Evolutionary conservation across 2,113 vertebrate species (phyloP).

Genomic region (Sylvia atricapilla): DNA sequence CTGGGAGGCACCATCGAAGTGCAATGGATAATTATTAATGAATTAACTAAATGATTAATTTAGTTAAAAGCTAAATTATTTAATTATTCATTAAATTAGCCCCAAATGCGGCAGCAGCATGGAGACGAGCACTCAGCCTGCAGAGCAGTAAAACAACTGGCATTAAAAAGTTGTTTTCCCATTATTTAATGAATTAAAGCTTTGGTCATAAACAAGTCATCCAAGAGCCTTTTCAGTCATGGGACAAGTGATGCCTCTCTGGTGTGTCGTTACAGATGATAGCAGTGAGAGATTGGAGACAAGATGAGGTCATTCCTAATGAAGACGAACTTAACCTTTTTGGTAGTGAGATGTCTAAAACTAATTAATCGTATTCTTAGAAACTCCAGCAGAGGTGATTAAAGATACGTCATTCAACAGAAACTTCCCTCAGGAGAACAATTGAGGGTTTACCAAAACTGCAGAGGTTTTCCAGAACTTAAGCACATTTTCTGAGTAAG

Average conservation of each 20-base stretch:
- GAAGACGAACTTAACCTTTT: conserved; percentile 65
- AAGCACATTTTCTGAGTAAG: background rate
- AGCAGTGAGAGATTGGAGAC: conserved; percentile 37
- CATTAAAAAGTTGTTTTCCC: conserved; percentile 40
- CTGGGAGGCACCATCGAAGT: conserved; percentile 42
- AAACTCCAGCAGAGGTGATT: conserved; percentile 38
- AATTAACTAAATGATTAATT: conserved; percentile 67
- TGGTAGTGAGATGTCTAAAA: conserved; percentile 28
- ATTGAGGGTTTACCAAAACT: conserved; percentile 22
- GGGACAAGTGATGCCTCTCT: conserved; percentile 49
- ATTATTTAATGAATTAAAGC: conserved; percentile 53
- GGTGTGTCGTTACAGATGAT: conserved; percentile 46
- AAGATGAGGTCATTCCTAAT: conserved; percentile 66
- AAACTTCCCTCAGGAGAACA: conserved; percentile 24
- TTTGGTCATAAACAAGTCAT: conserved; percentile 59
- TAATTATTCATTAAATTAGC: conserved; percentile 68
- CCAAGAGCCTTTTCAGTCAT: conserved; percentile 32
- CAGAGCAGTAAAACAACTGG: background rate
- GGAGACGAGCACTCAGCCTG: conserved; percentile 4
- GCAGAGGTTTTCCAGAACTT: conserved; percentile 6
- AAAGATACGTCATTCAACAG: background rate
- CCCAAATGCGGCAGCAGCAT: conserved; percentile 2
- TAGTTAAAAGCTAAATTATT: conserved; percentile 63
- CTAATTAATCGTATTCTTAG: conserved; percentile 63
- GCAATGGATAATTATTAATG: conserved; percentile 57